Conservation (phyloP, 2,797 vertebrate genomes). For the Crenichthys baileyi region DNA sequence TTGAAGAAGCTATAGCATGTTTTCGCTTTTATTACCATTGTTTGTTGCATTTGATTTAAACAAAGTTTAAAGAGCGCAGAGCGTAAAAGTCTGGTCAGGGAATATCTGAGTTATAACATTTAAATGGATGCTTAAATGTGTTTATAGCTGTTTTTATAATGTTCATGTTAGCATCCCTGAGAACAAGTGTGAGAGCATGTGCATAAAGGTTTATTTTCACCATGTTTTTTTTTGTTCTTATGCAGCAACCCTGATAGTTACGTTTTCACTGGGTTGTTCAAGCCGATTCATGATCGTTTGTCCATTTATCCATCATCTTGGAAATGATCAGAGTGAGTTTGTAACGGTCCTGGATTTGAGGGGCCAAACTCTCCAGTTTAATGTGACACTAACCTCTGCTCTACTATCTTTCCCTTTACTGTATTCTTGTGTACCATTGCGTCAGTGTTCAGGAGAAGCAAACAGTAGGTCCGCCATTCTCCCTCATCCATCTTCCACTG, state of each 20-base stretch:
- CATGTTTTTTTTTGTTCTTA: neutral
- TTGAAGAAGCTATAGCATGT: no score
- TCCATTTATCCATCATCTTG: neutral
- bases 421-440: neutral
- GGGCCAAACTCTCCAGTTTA: neutral
- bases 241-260: neutral
- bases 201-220: neutral
- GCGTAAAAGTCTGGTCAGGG: no score
- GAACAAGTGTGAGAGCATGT: no score
- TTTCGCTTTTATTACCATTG: no score
- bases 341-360: neutral
- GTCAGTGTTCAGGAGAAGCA: constrained; percentile 29
- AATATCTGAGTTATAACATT: neutral
- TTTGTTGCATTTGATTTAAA: no score
- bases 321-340: neutral
- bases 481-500: constrained; percentile 23
- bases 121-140: neutral
- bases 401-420: neutral
- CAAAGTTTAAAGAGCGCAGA: no score
- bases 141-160: neutral
- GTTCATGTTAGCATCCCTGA: no score
- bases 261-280: neutral
- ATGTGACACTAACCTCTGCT: neutral
- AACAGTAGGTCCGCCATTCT: constrained; percentile 47
- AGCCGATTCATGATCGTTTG: neutral